These are phyloP conservation scores for Cairina moschata DNA, from an alignment of 2,113 vertebrate genomes.

Conservation along the genomic window DNA sequence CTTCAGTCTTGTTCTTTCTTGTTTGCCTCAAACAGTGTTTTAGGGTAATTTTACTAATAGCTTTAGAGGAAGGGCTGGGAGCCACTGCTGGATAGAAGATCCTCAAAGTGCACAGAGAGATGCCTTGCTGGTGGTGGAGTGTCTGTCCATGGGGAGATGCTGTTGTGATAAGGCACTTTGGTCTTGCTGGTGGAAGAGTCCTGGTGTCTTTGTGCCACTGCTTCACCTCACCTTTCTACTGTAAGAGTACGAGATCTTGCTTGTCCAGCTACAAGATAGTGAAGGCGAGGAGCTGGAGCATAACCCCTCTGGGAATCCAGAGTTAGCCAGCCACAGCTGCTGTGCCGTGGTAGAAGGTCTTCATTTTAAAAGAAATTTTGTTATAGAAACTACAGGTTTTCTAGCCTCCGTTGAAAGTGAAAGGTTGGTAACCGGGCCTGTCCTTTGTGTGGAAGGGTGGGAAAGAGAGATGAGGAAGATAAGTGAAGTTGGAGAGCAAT, in stretches of 20 bases:
- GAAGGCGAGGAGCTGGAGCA: not conserved
- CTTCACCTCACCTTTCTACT: not conserved
- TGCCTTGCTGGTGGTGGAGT: not conserved
- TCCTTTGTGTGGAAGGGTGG: not conserved
- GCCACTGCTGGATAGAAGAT: not conserved
- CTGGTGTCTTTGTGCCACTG: not conserved
- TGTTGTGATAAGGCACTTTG: not conserved
- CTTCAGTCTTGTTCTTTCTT: not conserved
- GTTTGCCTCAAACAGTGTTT: not conserved
- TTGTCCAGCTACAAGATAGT: not conserved
- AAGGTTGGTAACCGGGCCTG: not conserved
- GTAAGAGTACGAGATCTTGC: not conserved
- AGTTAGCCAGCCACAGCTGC: not conserved
- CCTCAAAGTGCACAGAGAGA: not conserved
- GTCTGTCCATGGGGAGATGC: not conserved
- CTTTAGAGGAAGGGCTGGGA: not conserved
- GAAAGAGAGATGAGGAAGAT: not conserved
- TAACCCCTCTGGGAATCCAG: not conserved
- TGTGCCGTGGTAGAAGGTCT: not conserved
- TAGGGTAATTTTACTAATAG: not conserved
- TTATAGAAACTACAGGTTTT: not conserved
- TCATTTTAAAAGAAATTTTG: not conserved
- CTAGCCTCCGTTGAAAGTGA: not conserved
- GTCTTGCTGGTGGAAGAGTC: not conserved
- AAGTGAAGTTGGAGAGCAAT: not conserved